Base-by-base conservation (phyloP, 2,888 invertebrate species). In the Drosophila setosimentum region DNA sequence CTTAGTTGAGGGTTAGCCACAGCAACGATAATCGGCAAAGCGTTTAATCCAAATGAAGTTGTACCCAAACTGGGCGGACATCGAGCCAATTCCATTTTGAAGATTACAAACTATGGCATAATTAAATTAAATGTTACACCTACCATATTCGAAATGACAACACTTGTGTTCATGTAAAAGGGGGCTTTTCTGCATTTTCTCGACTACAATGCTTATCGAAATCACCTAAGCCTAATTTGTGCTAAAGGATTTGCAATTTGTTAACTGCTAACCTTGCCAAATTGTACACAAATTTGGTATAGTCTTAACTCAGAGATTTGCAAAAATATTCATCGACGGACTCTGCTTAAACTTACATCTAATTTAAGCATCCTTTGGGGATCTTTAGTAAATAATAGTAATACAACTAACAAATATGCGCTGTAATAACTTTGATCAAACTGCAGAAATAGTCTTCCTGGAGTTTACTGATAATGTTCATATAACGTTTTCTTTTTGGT, bases 81-180 rank as follows among this genome's bases (percentile, higher is more conserved):
- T n/a, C 21, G 33, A n/a, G 29, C 68, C 58, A 48, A 32, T 42
- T 30, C 64, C 30, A 21, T 40, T 10, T 21, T 37, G n/a, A 16
- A 58, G 76, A 75, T 70, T 35, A 33, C 30, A 65, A 76, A 65
- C 70, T 63, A 32, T 68, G 29, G 65, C 51, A 29, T 81, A 67
- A 75, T 84, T 87, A 54, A 85, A 87, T 85, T 85, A 82, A 73
- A 59, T 70, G 76, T 66, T 75, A 66, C 87, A 75, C 87, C 82
- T 75, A 58, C 50, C 55, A 7, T 3, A 66, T 32, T 50, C n/a
- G 8, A 18, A 16, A 45, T 42, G 32, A 32, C 18, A 33, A 13
- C 13, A 48, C 48, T 24, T 48, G 11, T n/a, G 48, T 13, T 48
- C 13, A 33, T 5, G 18, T 27, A 1, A 53, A 24, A 24, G 30